Evolutionary conservation across 2,888 invertebrate genomes (phyloP).

Genomic region (Andrena minutula): DNA sequence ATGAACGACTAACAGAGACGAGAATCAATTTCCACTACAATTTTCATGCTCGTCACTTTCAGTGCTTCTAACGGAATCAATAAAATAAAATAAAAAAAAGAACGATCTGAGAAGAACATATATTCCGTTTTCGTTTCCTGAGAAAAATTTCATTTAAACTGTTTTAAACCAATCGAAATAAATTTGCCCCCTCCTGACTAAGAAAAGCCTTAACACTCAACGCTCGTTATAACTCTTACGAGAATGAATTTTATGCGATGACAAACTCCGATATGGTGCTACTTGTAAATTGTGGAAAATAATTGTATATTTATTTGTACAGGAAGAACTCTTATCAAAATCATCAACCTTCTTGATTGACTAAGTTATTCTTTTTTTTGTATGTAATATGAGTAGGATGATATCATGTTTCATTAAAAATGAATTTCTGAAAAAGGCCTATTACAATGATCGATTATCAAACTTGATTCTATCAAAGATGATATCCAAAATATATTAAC

Average conservation of each 20-base stretch:
- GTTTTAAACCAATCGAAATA: constrained; percentile 20
- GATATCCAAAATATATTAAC: constrained; percentile 72
- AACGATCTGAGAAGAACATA: constrained; percentile 2
- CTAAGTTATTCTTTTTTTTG: constrained; percentile 43
- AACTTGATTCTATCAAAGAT: constrained; percentile 58
- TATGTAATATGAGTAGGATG: constrained; percentile 43
- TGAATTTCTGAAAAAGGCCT: constrained; percentile 53
- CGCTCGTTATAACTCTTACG: constrained; percentile 29
- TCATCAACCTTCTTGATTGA: constrained; percentile 59
- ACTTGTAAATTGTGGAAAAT: constrained; percentile 63
- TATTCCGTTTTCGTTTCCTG: constrained; percentile 2
- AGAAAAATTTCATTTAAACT: constrained; percentile 29
- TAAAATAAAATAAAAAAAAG: neutral
- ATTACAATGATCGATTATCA: constrained; percentile 50
- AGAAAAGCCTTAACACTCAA: constrained; percentile 33
- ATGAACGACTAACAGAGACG: constrained; percentile 59
- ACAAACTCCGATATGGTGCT: constrained; percentile 57
- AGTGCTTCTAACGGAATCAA: constrained; percentile 26
- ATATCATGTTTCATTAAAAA: constrained; percentile 44
- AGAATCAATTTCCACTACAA: constrained; percentile 57
- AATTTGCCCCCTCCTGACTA: constrained; percentile 8
- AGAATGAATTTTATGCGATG: constrained; percentile 42
- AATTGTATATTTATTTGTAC: constrained; percentile 59
- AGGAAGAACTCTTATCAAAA: constrained; percentile 65
- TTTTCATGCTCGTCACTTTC: constrained; percentile 30